Evolutionary conservation across 2,888 invertebrate species (phyloP).

Genomic region (Clusia tigrina): DNA sequence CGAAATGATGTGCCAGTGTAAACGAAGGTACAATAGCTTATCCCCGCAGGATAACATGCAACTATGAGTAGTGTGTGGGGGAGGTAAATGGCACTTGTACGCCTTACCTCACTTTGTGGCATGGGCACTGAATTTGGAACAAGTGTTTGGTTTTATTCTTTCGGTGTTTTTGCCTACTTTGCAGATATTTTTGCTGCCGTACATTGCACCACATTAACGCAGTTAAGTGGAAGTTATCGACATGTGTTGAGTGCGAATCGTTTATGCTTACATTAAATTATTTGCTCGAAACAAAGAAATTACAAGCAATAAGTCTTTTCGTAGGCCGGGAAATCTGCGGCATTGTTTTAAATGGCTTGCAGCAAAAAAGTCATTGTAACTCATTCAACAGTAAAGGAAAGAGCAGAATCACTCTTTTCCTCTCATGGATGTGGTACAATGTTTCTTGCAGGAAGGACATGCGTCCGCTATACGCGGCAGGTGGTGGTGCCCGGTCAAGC

Average conservation of each 20-base stretch:
- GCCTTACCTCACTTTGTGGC: neutral
- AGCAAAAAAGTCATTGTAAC: too few relatives aligned
- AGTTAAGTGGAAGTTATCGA: neutral
- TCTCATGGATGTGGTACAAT: too few relatives aligned
- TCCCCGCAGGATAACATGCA: neutral
- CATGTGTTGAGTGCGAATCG: neutral
- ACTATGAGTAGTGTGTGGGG: neutral
- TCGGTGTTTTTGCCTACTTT: neutral
- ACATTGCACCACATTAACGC: neutral
- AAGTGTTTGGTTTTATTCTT: neutral
- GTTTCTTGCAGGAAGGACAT: too few relatives aligned
- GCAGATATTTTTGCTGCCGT: neutral
- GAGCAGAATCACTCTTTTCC: too few relatives aligned
- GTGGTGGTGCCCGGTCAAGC: slow-evolving; percentile 25
- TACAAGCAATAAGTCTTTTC: too few relatives aligned
- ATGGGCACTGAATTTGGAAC: neutral
- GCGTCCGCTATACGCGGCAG: neutral
- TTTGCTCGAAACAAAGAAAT: too few relatives aligned
- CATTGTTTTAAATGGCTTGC: too few relatives aligned
- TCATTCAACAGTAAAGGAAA: too few relatives aligned
- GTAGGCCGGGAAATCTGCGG: too few relatives aligned
- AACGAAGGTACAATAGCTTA: neutral
- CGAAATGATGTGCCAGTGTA: slow-evolving; percentile 7
- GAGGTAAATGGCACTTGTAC: neutral
- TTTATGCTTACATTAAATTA: neutral